Base-by-base conservation (phyloP, 2,113 vertebrate genomes). In the Calypte anna region DNA sequence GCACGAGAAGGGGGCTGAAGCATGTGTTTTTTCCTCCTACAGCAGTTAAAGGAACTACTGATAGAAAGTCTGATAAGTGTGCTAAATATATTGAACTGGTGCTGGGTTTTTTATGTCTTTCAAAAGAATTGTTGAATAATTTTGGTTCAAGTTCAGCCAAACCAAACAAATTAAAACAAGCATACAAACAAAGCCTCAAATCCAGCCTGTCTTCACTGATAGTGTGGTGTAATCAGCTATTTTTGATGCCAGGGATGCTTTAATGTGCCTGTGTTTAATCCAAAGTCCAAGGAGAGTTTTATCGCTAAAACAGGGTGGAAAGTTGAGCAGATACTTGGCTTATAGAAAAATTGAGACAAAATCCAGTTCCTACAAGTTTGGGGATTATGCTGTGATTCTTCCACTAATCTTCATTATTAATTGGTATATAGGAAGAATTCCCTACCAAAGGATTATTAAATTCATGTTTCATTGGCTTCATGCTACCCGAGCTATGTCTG, bases 161-260 rank as follows among this genome's bases (percentile, higher is more conserved):
- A 94, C 66, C 51, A 89, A 86, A 70, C 12, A 76, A 51, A 93
- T 68, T 78, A 62, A 75, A 88, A 55, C 23, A 94, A 90, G 82
- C 33, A 67, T 28, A 46, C 5, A 10, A 86, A 53, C 80, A 33
- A 33, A 53, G 6, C 28, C 79, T 64, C 19, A 36, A 62, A 69
- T 46, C 10, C 28, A 80, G 12, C 36, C 46, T 76, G 24, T 73
- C 50, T 74, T 86, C 43, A 48, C 25, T 77, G 67, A 46, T 24
- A 74, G 6, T 31, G 43, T 59, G 43, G 7, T 76, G 70, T 38
- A 82, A 90, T 62, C 43, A 69, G 4, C n/a, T 85, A 31, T 46
- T 93, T 90, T 38, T 73, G 14, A 44, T 80, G 36, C 17, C 46
- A 82, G 27, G 4, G 22, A 30, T 75, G 61, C 25, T 81, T 58